Evolutionary conservation across 2,797 vertebrate genomes (phyloP).

Genomic region (Esox masquinongy): DNA sequence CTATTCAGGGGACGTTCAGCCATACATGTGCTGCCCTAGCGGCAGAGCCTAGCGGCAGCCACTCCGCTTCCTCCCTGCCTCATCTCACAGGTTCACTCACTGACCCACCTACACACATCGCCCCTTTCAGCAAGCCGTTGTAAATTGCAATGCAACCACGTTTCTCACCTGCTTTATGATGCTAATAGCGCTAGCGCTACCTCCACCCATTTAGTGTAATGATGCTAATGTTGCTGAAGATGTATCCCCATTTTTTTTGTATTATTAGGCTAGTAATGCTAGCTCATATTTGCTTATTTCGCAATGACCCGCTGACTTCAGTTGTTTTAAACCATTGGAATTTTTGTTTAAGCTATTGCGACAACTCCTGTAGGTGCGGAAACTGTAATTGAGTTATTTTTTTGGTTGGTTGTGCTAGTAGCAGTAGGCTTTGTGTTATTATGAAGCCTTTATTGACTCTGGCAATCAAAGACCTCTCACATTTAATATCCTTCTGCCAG

Average conservation of each 20-base stretch:
- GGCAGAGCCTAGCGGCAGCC: no score
- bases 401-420: slow-evolving; percentile 1
- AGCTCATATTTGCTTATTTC: neutral
- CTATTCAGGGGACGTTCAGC: no score
- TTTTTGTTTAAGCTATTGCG: neutral
- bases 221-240: neutral
- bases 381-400: neutral
- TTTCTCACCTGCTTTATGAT: neutral
- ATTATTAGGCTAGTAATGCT: neutral
- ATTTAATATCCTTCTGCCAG: neutral
- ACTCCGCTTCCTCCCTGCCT: no score
- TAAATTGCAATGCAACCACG: no score
- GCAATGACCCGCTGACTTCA: neutral
- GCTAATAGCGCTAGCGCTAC: neutral
- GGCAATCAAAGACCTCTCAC: slow-evolving; percentile 7
- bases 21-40: no score
- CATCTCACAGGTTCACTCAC: no score
- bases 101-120: no score
- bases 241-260: neutral
- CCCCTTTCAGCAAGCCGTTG: no score
- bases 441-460: neutral
- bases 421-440: neutral
- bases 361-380: neutral
- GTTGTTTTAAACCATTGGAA: neutral
- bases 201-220: neutral